Base-by-base conservation (phyloP, 2,113 vertebrate genomes). In the Chaetops frenatus region DNA sequence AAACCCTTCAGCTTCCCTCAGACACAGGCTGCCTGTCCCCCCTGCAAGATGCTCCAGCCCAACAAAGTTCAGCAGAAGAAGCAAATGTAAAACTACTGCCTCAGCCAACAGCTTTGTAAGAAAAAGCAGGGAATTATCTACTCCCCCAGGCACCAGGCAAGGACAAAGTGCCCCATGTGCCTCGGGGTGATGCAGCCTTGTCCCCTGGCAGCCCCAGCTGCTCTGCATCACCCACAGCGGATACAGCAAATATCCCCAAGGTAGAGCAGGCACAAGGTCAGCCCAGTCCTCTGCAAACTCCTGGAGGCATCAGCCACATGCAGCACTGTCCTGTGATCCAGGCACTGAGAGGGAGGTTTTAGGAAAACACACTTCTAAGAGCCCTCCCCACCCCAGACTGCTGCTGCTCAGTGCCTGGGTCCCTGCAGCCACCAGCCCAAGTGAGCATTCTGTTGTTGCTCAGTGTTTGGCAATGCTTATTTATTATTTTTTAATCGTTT, bases 141-240 rank as follows among this genome's bases (percentile, higher is more conserved):
- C 29, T 60, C 53, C 25, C 15, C 10, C 25, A 22, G 21, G 24
- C 31, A 62, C 15, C 57, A 71, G 86, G 51, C 33, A 35, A 80
- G 65, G 64, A 87, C 66, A 27, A 83, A 69, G 36, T 16, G 33
- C 57, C 29, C 29, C 4, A 9, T 2, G 42, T 4, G 5, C 9
- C 19, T 10, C 0, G 0, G 5, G 38, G 42, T 1, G 7, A 72
- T 4, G 40, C 38, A 7, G 20, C 20, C 60, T n/a, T 24, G 56
- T 78, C 35, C 77, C 54, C 50, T 60, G 20, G 40, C 45, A 28
- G 57, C 31, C 28, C 72, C 85, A 93, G 80, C 47, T 28, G 65
- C 40, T 65, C 50, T 1, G 1, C 4, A 7, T 28, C 10, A 2
- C 38, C 47, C 7, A 17, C 40, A 21, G 51, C 0, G 0, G 31